A percentile compares a stretch with the other conserved stretches of the same genome.
phyloP scores from a whole-genome alignment of 2,888 invertebrate genomes.

The Sphaerophoria taeniata region DNA sequence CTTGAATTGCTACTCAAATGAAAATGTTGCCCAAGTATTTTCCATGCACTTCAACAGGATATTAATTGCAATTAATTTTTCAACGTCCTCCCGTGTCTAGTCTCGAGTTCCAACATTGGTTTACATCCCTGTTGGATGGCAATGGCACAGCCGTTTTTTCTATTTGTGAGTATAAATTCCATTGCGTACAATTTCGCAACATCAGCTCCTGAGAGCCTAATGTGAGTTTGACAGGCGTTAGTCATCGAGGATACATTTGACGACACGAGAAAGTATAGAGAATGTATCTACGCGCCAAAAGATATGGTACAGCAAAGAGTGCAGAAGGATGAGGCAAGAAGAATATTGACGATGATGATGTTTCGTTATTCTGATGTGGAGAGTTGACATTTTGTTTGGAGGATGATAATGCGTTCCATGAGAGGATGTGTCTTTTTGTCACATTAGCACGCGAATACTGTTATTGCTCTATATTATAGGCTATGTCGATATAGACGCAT shows the following conservation, averaged over 20 bases:
- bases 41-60: conserved; percentile 26
- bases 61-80: conserved; percentile 73
- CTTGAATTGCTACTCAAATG: background rate
- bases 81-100: conserved; percentile 28
- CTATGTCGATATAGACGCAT: background rate
- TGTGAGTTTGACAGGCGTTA: conserved; percentile 54
- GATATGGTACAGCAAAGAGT: background rate
- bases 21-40: conserved; percentile 3
- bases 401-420: conserved; percentile 53
- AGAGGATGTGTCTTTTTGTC: conserved; percentile 69
- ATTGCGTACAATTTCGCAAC: conserved; percentile 59
- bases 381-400: conserved; percentile 52
- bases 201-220: conserved; percentile 53
- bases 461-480: background rate
- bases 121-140: too few species aligned
- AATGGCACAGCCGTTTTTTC: too few species aligned
- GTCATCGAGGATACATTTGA: conserved; percentile 43
- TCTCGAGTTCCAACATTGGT: background rate
- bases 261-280: conserved; percentile 12
- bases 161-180: conserved; percentile 42
- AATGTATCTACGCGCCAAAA: background rate
- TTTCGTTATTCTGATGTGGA: conserved; percentile 63
- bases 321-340: background rate
- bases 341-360: conserved; percentile 50
- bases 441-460: conserved; percentile 48